Conservation (phyloP, 2,113 vertebrate genomes). For the Pollimyrus isidori region DNA sequence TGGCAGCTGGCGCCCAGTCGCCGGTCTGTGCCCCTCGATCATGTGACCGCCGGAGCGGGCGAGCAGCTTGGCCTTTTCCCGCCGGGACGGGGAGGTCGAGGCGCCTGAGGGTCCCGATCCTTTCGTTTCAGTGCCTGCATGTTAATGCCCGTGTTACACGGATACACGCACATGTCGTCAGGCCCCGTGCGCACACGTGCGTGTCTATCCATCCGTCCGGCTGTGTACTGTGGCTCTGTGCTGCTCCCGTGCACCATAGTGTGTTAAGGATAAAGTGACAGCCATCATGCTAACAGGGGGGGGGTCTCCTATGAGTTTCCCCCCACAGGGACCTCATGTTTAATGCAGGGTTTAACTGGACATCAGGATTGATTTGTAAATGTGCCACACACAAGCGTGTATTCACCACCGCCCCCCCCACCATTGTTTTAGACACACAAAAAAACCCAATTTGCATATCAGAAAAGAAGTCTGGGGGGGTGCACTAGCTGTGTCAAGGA, state of each 20-base stretch:
- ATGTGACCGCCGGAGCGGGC: not conserved
- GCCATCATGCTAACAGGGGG: not conserved
- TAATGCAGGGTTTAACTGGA: constrained; percentile 33
- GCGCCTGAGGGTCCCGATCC: not conserved
- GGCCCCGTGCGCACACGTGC: not conserved
- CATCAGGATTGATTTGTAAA: constrained; percentile 42
- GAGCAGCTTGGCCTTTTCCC: not conserved
- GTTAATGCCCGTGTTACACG: constrained; percentile 15
- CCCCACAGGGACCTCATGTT: constrained; percentile 28
- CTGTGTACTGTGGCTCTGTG: constrained; percentile 24
- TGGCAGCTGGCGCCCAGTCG: not conserved
- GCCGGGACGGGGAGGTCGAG: not conserved
- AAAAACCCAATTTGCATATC: constrained; percentile 30
- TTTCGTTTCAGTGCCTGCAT: not conserved
- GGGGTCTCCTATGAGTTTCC: not conserved
- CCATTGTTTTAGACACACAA: constrained; percentile 30
- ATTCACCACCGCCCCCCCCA: constrained; percentile 11
- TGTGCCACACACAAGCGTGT: constrained; percentile 37
- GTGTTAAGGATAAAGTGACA: not conserved
- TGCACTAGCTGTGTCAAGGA: not conserved
- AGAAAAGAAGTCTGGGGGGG: not conserved
- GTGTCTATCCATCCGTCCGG: not conserved
- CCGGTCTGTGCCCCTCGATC: not conserved
- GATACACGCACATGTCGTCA: not conserved
- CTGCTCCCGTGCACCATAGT: not conserved